phyloP scores from a whole-genome alignment of 2,888 invertebrate species.

The Leptinotarsa tumamoca region DNA sequence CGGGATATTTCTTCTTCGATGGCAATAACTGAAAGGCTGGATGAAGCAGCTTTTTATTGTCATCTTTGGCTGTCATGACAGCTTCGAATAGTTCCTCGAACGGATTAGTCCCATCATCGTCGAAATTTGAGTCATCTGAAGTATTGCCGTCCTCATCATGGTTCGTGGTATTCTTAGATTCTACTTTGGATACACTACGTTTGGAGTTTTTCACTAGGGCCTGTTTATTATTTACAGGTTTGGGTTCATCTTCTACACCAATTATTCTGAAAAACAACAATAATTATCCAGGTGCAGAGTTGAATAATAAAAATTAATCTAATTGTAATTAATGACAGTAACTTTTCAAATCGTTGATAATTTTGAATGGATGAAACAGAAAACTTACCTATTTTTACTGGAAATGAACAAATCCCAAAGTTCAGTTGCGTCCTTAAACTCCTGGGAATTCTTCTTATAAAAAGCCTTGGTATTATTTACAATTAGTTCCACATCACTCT shows the following conservation, averaged over 20 bases:
- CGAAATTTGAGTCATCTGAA: conserved; percentile 62
- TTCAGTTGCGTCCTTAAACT: conserved; percentile 90
- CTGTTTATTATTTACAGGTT: conserved; percentile 37
- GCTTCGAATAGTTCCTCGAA: conserved; percentile 92
- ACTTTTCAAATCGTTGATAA: too few species aligned
- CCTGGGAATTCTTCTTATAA: conserved; percentile 87
- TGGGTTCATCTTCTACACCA: conserved; percentile 64
- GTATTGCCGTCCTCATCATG: conserved; percentile 33
- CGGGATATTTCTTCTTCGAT: conserved; percentile 92
- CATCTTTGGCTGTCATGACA: conserved; percentile 88
- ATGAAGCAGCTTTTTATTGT: conserved; percentile 85
- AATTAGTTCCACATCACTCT: conserved; percentile 89
- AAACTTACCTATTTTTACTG: conserved; percentile 68
- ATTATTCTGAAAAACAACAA: conserved; percentile 54
- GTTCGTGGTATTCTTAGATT: conserved; percentile 36
- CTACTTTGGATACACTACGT: conserved; percentile 28
- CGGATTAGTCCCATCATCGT: conserved; percentile 64
- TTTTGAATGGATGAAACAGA: background rate
- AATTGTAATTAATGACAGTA: too few species aligned
- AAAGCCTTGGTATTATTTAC: conserved; percentile 96
- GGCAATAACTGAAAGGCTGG: conserved; percentile 92
- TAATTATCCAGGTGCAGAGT: too few species aligned
- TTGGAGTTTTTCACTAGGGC: conserved; percentile 29
- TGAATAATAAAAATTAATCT: too few species aligned
- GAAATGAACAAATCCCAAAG: conserved; percentile 86